A percentile compares a stretch with the other conserved stretches of the same genome.
Conservation (phyloP, 35 echinoderm and acorn worm species). For the Lytechinus variegatus region DNA sequence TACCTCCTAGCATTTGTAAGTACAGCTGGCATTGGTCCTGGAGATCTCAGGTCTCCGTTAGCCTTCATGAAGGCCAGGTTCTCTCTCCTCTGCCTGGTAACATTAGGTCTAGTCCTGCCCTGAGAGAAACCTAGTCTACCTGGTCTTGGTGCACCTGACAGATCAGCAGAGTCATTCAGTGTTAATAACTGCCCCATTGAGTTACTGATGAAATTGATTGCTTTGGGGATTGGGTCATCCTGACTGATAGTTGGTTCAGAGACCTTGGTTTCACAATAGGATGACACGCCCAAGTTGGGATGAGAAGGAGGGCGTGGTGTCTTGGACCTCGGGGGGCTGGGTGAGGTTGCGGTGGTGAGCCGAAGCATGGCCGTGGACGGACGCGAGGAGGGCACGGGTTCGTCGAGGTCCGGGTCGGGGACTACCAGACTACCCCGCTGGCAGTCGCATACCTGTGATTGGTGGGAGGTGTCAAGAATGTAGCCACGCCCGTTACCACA, state of each 20-base stretch:
- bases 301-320: background rate
- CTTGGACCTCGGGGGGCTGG: background rate
- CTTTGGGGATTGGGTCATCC: constrained; percentile 65
- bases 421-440: constrained; percentile 46
- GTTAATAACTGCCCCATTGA: constrained; percentile 70
- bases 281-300: background rate
- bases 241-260: background rate
- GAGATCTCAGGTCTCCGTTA: background rate
- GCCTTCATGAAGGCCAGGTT: constrained; percentile 36
- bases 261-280: background rate
- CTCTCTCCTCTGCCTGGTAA: constrained; percentile 70
- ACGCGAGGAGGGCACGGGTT: background rate
- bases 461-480: constrained; percentile 53
- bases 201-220: constrained; percentile 83
- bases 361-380: constrained; percentile 16
- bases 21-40: constrained; percentile 36
- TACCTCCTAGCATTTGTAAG: constrained; percentile 33
- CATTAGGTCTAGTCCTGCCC: constrained; percentile 71
- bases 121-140: constrained; percentile 73
- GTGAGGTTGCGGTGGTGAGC: background rate
- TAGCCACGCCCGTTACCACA: constrained; percentile 58
- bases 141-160: constrained; percentile 48
- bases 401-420: background rate
- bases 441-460: constrained; percentile 47
- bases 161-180: constrained; percentile 59